Percentiles rank a stretch among this genome's conserved stretches.
Evolutionary conservation across 2,888 invertebrate genomes (phyloP).

Genomic region (Caenorhabditis plicata): DNA sequence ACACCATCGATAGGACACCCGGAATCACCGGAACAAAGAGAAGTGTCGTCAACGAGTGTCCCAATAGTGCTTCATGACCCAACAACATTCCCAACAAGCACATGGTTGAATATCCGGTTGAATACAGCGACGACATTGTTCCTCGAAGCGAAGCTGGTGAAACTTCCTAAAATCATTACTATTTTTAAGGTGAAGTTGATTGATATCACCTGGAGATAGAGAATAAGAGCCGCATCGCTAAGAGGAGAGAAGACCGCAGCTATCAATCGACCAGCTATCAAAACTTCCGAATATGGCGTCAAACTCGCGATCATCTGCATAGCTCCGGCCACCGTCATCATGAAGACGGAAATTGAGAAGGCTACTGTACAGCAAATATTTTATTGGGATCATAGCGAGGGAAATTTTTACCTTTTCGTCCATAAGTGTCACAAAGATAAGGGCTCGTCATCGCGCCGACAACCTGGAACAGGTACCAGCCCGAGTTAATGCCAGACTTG

Average conservation of each 20-base stretch:
- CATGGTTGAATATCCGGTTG: slow-evolving; percentile 58
- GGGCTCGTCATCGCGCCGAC: slow-evolving; percentile 55
- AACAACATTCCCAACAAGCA: slow-evolving; percentile 61
- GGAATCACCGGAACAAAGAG: slow-evolving; percentile 56
- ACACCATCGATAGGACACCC: slow-evolving; percentile 49
- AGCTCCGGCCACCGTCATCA: slow-evolving; percentile 59
- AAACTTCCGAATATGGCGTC: slow-evolving; percentile 56
- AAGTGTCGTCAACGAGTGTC: slow-evolving; percentile 54
- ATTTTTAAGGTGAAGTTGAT: neutral
- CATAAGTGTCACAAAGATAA: slow-evolving; percentile 53
- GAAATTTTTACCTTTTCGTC: slow-evolving; percentile 52
- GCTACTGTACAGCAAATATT: no score
- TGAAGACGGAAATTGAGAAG: slow-evolving; percentile 51
- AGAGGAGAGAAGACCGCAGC: slow-evolving; percentile 61
- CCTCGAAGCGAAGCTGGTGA: slow-evolving; percentile 57
- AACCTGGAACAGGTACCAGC: slow-evolving; percentile 60
- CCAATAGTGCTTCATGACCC: slow-evolving; percentile 49
- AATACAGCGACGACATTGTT: slow-evolving; percentile 55
- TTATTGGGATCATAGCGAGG: no score
- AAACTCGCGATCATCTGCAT: slow-evolving; percentile 55
- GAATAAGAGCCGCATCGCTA: slow-evolving; percentile 58
- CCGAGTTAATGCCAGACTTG: slow-evolving; percentile 43
- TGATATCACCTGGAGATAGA: slow-evolving; percentile 51
- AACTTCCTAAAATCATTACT: slow-evolving; percentile 47
- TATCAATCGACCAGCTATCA: slow-evolving; percentile 53